Percentiles rank a stretch among this genome's conserved stretches.
Evolutionary conservation across 2,888 invertebrate genomes (phyloP).

Genomic region (Matsumyia berberina): DNA sequence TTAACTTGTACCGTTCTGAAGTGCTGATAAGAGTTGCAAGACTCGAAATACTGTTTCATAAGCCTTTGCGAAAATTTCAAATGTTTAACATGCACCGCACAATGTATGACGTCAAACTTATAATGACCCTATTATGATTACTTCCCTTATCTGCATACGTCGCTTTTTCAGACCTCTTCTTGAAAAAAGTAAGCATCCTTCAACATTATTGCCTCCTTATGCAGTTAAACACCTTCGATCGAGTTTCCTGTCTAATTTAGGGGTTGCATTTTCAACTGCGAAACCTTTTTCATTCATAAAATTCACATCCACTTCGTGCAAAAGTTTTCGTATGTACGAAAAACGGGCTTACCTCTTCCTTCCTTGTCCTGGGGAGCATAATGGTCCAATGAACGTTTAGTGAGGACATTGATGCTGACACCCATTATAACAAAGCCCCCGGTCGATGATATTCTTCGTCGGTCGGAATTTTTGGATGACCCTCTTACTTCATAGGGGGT

Average conservation of each 20-base stretch:
- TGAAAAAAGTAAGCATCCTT: too few relatives aligned
- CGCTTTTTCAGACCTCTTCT: too few relatives aligned
- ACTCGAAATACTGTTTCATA: too few relatives aligned
- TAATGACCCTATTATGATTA: too few relatives aligned
- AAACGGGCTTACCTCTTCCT: conserved; percentile 79
- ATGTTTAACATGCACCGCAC: not conserved
- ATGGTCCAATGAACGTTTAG: conserved; percentile 93
- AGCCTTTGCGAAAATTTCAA: too few relatives aligned
- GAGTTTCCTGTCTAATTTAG: too few relatives aligned
- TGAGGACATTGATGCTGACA: conserved; percentile 94
- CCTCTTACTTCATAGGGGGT: conserved; percentile 88
- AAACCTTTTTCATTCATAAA: conserved; percentile 38
- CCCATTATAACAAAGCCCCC: conserved; percentile 84
- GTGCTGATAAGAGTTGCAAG: too few relatives aligned
- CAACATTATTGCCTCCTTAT: too few relatives aligned
- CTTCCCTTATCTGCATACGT: too few relatives aligned
- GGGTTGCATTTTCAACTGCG: not conserved
- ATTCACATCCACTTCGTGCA: conserved; percentile 59
- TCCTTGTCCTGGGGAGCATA: conserved; percentile 96
- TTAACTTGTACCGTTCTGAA: too few relatives aligned
- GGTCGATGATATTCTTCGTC: conserved; percentile 80
- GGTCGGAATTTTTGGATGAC: conserved; percentile 92
- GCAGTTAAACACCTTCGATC: too few relatives aligned
- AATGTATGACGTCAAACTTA: too few relatives aligned
- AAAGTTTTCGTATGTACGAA: not conserved